Evolutionary conservation across 2,113 vertebrate genomes (phyloP).

Genomic region (Suncus etruscus): DNA sequence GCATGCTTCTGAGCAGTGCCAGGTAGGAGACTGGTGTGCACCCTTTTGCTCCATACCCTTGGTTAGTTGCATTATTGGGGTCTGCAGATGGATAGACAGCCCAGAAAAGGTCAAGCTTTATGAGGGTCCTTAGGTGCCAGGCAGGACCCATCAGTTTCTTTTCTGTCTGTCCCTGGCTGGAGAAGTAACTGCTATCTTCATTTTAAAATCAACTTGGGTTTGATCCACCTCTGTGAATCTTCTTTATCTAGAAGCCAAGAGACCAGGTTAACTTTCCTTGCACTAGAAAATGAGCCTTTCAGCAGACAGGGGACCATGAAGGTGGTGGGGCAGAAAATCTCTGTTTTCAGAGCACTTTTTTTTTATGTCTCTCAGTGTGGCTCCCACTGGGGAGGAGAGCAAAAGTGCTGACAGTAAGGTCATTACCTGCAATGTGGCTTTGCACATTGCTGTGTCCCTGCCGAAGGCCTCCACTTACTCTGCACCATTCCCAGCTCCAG

Average conservation of each 20-base stretch:
- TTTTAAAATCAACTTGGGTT: neutral
- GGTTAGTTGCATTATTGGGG: neutral
- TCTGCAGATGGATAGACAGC: neutral
- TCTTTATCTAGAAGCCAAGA: neutral
- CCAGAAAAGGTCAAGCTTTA: neutral
- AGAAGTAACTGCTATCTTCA: neutral
- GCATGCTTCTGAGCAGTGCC: neutral
- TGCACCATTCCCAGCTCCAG: neutral
- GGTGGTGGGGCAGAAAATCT: neutral
- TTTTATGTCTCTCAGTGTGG: neutral
- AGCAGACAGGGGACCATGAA: neutral
- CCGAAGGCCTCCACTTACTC: accelerated
- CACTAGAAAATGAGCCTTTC: conserved; percentile 13
- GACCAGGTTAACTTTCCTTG: neutral
- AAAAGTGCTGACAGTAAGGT: neutral
- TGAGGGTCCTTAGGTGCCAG: neutral
- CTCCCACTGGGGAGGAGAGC: neutral
- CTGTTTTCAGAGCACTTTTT: neutral
- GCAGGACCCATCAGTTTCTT: neutral
- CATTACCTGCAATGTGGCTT: accelerated
- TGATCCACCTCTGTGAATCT: neutral
- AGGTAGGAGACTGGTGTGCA: neutral
- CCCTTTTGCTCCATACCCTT: no score
- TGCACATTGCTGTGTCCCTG: neutral
- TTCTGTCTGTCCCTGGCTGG: neutral